Base-by-base conservation (phyloP, 1,140 invertebrate genomes). In the Steinernema khuongi region DNA sequence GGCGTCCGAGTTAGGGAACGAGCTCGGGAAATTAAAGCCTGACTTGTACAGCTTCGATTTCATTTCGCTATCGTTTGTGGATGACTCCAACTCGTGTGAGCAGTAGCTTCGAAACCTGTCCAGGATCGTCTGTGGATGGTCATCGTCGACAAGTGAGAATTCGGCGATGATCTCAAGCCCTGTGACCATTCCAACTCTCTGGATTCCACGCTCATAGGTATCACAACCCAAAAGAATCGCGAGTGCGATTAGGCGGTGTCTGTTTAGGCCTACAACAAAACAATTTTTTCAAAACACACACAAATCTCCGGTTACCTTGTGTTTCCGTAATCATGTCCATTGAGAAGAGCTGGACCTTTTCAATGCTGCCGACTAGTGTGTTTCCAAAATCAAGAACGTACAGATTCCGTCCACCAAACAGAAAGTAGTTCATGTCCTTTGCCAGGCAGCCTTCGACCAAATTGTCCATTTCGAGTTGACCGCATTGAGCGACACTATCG, bases 191-290 rank as follows among this genome's bases (percentile, higher is more conserved):
- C 76, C 76, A 17, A 78, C 43, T 4, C 44, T 29, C 32, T 73
- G 60, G 1, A 78, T 66, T 11, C 74, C 74, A n/a, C 43, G 66
- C 30, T 74, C 70, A 19, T 68, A 72, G 28, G 72, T 73, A 33
- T 78, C 74, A 68, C 76, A 78, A 19, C 76, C 76, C 1, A 78
- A 44, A 0, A 78, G 71, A 1, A 78, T 72, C 19, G 74, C 76
- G 7, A 73, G 44, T 17, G 76, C 72, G 22, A 78, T 73, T 1
- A 78, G 33, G 19, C 75, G 76, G 43, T 68, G 19, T 43, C 74
- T 31, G 14, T 31, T 66, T 1, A 78, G 31, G 26, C 67, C 74
- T 77, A 33, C 28, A 69, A 67, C 7, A 30, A 14, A 14, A 60
- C 2, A 17, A 60, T 30, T 30, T 18, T 31, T 22, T 36, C 30